A percentile compares a stretch with the other conserved stretches of the same genome.
Conservation (phyloP, 2,888 invertebrate genomes). For the Heliconius hortense region DNA sequence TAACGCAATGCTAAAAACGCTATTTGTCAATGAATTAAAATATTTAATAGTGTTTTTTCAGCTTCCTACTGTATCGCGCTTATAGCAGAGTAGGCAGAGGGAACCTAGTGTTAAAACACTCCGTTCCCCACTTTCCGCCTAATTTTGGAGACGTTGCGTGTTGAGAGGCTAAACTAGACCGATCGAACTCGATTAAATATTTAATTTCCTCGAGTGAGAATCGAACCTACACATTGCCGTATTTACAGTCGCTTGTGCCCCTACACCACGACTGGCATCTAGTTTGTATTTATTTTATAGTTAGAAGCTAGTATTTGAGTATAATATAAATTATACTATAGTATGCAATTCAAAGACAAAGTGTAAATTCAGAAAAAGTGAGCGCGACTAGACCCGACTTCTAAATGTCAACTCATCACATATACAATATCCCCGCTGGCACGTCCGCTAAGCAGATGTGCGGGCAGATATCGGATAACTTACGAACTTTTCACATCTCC, state of each 20-base stretch:
- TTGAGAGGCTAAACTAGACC: too few relatives aligned
- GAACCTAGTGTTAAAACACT: too few relatives aligned
- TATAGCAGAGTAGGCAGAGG: too few relatives aligned
- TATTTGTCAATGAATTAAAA: slow-evolving; percentile 8
- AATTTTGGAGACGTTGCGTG: too few relatives aligned
- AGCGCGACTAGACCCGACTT: slow-evolving; percentile 25
- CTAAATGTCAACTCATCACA: slow-evolving; percentile 46
- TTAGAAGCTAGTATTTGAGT: background rate
- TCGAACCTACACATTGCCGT: too few relatives aligned
- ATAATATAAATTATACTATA: background rate
- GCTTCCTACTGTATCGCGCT: too few relatives aligned
- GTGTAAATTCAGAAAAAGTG: slow-evolving; percentile 11
- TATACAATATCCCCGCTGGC: slow-evolving; percentile 67
- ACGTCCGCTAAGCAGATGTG: slow-evolving; percentile 72
- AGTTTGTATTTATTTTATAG: background rate
- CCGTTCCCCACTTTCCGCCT: too few relatives aligned
- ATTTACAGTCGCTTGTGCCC: too few relatives aligned
- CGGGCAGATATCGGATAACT: slow-evolving; percentile 70
- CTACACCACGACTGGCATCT: too few relatives aligned
- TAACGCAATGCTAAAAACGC: background rate
- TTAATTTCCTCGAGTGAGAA: too few relatives aligned
- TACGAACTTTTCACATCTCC: slow-evolving; percentile 78
- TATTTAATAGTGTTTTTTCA: background rate
- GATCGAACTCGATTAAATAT: too few relatives aligned
- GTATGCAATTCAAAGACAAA: slow-evolving; percentile 10